Evolutionary conservation across 2,888 invertebrate genomes (phyloP).

Genomic region (Ypsolopha scabrella): DNA sequence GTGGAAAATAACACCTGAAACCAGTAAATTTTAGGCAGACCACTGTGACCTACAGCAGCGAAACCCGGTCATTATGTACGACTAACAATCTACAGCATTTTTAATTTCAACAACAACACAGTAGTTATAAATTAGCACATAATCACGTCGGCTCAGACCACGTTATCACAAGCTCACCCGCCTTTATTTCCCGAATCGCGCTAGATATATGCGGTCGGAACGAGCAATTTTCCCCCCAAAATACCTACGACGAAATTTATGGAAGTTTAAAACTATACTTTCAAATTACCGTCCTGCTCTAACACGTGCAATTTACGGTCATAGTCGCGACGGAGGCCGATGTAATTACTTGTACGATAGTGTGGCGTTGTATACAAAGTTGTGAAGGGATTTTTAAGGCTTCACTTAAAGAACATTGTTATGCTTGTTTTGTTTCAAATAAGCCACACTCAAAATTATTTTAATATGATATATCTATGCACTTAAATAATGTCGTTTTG

Average conservation of each 20-base stretch:
- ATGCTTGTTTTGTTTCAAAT: not conserved
- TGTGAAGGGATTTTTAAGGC: too few relatives aligned
- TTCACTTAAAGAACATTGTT: not conserved
- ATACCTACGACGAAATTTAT: slow-evolving; percentile 10
- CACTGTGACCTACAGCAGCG: too few relatives aligned
- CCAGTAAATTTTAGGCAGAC: too few relatives aligned
- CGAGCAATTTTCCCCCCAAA: slow-evolving; percentile 9
- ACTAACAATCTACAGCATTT: too few relatives aligned
- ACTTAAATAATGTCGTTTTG: not conserved
- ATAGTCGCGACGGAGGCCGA: not conserved
- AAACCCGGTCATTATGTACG: too few relatives aligned
- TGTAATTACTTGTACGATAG: not conserved
- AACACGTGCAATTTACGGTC: slow-evolving; percentile 10
- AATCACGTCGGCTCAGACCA: slow-evolving; percentile 6
- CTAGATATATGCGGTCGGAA: slow-evolving; percentile 11
- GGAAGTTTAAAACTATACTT: slow-evolving; percentile 15
- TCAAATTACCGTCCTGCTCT: slow-evolving; percentile 10
- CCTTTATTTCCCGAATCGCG: slow-evolving; percentile 11
- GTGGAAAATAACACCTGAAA: too few relatives aligned
- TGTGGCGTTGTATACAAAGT: too few relatives aligned
- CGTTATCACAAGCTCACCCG: slow-evolving; percentile 8
- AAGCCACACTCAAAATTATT: not conserved
- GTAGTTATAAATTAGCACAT: slow-evolving; percentile 2
- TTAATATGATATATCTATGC: too few relatives aligned
- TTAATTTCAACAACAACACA: too few relatives aligned